Percentiles rank a stretch among this genome's conserved stretches.
Evolutionary conservation across 2,113 vertebrate genomes (phyloP).

Genomic region (Brachirus orientalis): DNA sequence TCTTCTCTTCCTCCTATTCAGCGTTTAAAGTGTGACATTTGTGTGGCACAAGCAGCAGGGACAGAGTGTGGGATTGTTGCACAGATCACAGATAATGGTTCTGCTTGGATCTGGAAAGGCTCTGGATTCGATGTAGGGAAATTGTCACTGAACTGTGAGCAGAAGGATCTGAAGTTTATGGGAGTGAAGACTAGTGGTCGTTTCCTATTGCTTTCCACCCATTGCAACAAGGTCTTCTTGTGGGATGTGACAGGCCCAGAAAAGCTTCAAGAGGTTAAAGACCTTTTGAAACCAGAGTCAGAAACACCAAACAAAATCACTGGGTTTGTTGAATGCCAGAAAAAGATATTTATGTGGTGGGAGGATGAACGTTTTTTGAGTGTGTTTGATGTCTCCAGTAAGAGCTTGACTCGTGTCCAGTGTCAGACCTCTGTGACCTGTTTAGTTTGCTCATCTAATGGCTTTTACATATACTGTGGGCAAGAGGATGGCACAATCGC

Average conservation of each 20-base stretch:
- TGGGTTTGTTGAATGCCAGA: conserved; percentile 57
- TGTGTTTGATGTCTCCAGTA: conserved; percentile 62
- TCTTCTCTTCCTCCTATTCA: conserved; percentile 57
- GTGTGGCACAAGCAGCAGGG: conserved; percentile 56
- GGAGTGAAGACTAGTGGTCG: conserved; percentile 62
- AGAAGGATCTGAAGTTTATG: conserved; percentile 59
- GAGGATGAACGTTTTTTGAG: conserved; percentile 53
- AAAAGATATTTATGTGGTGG: conserved; percentile 75
- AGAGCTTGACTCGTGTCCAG: conserved; percentile 42
- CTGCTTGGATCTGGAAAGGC: conserved; percentile 74
- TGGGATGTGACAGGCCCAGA: conserved; percentile 64
- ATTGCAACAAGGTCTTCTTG: conserved; percentile 66
- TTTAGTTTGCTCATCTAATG: conserved; percentile 61
- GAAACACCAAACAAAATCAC: conserved; percentile 10
- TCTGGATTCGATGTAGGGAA: conserved; percentile 23
- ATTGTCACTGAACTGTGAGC: conserved; percentile 51
- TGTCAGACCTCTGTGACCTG: conserved; percentile 76
- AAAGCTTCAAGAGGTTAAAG: conserved; percentile 62
- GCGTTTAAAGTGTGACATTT: conserved; percentile 22
- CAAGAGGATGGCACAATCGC: conserved; percentile 73
- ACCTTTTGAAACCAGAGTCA: conserved; percentile 11
- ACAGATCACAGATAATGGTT: conserved; percentile 66
- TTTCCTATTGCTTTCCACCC: conserved; percentile 75
- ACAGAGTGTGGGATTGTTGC: conserved; percentile 62
- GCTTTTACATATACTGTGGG: conserved; percentile 74